Evolutionary conservation across 1,140 invertebrate species (phyloP), one percentile per base, ranked within the genome.

Genomic region (Anadara kagoshimensis): DNA sequence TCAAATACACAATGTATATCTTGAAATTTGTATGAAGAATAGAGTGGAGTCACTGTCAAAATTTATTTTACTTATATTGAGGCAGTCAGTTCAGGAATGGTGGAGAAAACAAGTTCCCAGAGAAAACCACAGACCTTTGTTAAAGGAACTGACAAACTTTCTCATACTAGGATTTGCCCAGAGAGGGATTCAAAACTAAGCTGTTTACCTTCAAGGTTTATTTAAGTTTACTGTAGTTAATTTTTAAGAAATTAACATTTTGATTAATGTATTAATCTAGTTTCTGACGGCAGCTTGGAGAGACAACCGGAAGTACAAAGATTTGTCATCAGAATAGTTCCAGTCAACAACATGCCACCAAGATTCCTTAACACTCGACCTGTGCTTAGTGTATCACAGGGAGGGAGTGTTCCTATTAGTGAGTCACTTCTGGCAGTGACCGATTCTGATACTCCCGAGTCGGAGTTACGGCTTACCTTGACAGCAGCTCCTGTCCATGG

Each of bases 341-440:
- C 86, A n/a, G 83, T 85, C 10, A 83, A 86, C 68, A 86, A 85
- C 71, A 75, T 69, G 18, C 76, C 81, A 43, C 84, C 85, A 0
- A 36, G 41, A 16, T 80, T 83, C 59, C 29, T 57, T 0, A 54
- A 75, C 22, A 49, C 75, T 1, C 63, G 66, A 62, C 73, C 78
- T n/a, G 49, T 71, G 4, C n/a, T 87, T 0, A 76, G 68, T n/a
- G 75, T 85, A n/a, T 22, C 79, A 22, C 66, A 80, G 56, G 72
- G 78, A n/a, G 75, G 78, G 14, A 65, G n/a, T 16, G 66, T 69
- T 26, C 77, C 76, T 43, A 22, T 85, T 3, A 68, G 69, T 4
- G 44, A 56, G 5, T 49, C 59, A 4, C 29, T 81, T n/a, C n/a
- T 86, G 18, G 65, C 70, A 56, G 29, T 82, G 1, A 22, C 51